phyloP scores from a whole-genome alignment of 2,113 vertebrate species.

The Phaethon lepturus region DNA sequence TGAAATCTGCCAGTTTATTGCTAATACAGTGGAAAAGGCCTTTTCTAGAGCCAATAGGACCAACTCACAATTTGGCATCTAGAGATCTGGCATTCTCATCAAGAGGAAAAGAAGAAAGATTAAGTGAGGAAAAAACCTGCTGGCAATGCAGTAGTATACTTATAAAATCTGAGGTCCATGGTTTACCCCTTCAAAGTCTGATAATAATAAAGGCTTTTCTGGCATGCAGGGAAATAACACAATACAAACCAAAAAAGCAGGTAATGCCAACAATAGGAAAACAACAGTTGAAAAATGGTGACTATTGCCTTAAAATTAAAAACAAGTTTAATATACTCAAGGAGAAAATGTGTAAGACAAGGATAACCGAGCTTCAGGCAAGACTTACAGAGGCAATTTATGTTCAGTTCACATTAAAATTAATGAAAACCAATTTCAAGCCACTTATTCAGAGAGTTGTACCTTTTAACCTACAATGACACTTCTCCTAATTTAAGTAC shows the following conservation, averaged over 20 bases:
- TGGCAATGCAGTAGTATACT: background rate
- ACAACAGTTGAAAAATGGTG: background rate
- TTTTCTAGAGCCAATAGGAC: background rate
- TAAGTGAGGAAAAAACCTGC: background rate
- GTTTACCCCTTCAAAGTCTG: background rate
- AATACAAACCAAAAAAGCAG: background rate
- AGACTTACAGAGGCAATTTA: background rate
- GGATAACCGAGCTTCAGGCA: background rate
- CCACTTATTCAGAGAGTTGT: background rate
- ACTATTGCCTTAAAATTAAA: background rate
- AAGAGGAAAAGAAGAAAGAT: background rate
- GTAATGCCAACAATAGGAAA: background rate
- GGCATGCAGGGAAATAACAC: background rate
- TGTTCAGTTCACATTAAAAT: background rate
- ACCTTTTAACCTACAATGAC: background rate
- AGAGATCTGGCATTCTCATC: background rate
- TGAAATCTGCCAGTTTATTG: background rate
- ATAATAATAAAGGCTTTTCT: background rate
- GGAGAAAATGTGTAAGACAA: background rate
- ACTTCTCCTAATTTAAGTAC: background rate
- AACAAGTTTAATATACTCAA: background rate
- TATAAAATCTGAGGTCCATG: background rate
- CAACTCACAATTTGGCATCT: background rate
- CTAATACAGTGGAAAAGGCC: background rate
- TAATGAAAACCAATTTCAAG: constrained; percentile 7